Conservation (phyloP, 2,888 invertebrate genomes). For the Callimorpha dominula region DNA sequence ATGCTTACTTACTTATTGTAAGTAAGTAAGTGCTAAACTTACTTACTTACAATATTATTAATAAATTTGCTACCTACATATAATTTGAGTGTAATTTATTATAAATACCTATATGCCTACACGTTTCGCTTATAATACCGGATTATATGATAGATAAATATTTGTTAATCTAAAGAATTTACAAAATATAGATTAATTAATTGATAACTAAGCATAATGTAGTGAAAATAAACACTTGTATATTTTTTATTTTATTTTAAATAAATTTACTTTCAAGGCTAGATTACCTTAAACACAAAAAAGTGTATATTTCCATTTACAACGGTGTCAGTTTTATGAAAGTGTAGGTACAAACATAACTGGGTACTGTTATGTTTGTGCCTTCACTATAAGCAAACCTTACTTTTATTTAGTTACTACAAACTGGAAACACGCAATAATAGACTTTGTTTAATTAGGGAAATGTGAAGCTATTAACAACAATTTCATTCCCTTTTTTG, state of each 20-base stretch:
- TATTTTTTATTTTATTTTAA: background rate
- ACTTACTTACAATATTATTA: no score
- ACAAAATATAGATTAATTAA: background rate
- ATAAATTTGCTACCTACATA: no score
- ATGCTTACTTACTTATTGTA: no score
- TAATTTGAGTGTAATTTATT: no score
- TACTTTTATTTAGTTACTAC: background rate
- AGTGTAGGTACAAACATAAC: no score
- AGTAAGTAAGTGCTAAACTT: no score
- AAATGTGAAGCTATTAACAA: background rate
- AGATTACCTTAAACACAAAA: background rate
- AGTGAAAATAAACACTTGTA: background rate
- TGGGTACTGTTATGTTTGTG: no score
- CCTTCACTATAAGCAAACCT: background rate
- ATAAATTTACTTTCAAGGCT: background rate
- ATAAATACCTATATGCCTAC: background rate
- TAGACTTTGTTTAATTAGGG: background rate
- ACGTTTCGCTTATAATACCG: background rate
- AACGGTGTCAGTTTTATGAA: background rate
- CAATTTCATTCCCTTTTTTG: no score
- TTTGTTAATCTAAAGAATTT: slow-evolving; percentile 11
- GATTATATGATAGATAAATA: background rate
- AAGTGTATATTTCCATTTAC: background rate
- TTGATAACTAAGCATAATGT: slow-evolving; percentile 3
- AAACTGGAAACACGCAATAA: background rate